Conservation (phyloP, 1,140 invertebrate genomes). For the Artemia franciscana region DNA sequence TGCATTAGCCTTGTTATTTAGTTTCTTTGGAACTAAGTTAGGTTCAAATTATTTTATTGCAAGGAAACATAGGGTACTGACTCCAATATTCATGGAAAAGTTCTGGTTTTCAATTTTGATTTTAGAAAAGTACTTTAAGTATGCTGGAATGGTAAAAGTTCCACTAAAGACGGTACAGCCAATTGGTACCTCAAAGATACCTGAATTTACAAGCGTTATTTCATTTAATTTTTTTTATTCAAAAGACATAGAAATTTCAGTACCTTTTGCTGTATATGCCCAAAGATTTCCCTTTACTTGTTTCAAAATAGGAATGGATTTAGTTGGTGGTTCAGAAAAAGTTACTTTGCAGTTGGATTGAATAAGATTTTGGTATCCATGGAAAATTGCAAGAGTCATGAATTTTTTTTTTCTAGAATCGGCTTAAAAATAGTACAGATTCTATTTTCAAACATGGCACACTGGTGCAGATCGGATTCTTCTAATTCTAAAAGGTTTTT, state of each 20-base stretch:
- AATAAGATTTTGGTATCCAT: neutral
- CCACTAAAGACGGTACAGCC: neutral
- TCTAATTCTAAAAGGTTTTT: neutral
- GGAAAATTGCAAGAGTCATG: neutral
- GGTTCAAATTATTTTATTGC: neutral
- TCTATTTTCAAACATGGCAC: neutral
- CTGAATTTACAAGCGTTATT: neutral
- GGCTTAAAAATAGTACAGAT: neutral
- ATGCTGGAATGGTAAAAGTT: neutral
- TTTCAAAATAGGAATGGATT: neutral
- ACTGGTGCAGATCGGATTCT: neutral
- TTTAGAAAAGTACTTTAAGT: neutral
- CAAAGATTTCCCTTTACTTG: neutral
- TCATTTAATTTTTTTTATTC: neutral
- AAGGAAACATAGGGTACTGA: neutral
- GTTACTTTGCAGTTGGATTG: neutral
- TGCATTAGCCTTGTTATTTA: neutral
- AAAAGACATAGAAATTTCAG: neutral
- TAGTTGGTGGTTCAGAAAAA: neutral
- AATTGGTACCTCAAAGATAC: neutral
- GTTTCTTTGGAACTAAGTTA: neutral
- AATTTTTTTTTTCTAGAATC: neutral
- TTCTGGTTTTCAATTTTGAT: neutral
- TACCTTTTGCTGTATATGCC: neutral
- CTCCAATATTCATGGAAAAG: neutral